These are phyloP conservation scores for Amiota mariae DNA, from an alignment of 2,888 invertebrate species.

Conservation along the genomic window DNA sequence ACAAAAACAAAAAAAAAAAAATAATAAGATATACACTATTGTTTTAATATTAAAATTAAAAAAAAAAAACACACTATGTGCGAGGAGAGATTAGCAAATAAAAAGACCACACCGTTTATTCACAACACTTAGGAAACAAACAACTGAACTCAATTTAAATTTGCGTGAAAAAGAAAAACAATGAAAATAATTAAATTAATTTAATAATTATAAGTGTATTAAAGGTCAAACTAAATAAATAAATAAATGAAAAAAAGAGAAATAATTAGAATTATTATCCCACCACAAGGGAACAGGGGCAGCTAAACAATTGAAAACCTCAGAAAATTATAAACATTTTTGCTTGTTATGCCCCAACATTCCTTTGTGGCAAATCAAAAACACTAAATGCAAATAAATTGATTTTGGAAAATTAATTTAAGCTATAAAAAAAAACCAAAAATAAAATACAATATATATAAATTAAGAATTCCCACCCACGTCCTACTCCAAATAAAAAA, in stretches of 20 bases:
- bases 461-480: neutral
- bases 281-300: neutral
- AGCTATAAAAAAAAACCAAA: slow-evolving; percentile 43
- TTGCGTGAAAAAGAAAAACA: slow-evolving; percentile 42
- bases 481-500: slow-evolving; percentile 2
- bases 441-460: neutral
- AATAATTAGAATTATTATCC: no score
- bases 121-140: neutral
- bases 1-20: neutral
- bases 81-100: slow-evolving; percentile 56
- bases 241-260: neutral
- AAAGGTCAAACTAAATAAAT: neutral
- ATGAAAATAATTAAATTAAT: slow-evolving; percentile 14
- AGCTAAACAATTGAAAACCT: neutral
- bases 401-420: slow-evolving; percentile 45
- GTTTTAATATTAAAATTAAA: no score
- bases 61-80: neutral
- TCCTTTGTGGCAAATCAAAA: slow-evolving; percentile 35
- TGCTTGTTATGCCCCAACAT: slow-evolving; percentile 52
- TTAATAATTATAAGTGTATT: slow-evolving; percentile 34
- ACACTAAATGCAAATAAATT: slow-evolving; percentile 31
- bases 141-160: slow-evolving; percentile 43
- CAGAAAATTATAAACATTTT: neutral
- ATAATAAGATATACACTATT: neutral
- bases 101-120: slow-evolving; percentile 33